These are phyloP conservation scores for Nannospalax galili DNA, from an alignment of 2,113 vertebrate species.

Conservation along the genomic window DNA sequence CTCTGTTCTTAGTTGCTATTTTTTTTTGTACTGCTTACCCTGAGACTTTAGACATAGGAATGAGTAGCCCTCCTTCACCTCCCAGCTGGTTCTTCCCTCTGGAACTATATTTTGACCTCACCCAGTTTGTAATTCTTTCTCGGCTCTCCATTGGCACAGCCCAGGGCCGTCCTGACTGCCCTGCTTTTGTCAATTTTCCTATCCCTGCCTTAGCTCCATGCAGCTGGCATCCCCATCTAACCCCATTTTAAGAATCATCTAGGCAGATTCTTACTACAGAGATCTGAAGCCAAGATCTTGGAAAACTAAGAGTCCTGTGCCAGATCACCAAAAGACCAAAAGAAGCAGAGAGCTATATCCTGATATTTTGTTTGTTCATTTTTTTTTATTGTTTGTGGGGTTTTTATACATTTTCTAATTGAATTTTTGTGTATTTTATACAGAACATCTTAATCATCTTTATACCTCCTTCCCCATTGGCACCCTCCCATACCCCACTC, in stretches of 20 bases:
- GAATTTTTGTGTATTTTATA: too few relatives aligned
- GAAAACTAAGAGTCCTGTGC: not conserved
- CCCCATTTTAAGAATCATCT: not conserved
- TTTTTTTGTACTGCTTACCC: not conserved
- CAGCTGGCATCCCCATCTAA: not conserved
- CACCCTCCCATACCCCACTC: too few relatives aligned
- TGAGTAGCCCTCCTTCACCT: not conserved
- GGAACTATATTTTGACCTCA: not conserved
- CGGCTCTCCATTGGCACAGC: not conserved
- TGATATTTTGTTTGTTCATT: too few relatives aligned
- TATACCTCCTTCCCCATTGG: too few relatives aligned
- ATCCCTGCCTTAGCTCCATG: not conserved
- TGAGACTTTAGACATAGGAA: not conserved
- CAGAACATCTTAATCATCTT: too few relatives aligned
- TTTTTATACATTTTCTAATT: too few relatives aligned
- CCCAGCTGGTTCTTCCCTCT: not conserved
- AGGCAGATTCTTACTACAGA: not conserved
- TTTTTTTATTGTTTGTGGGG: too few relatives aligned
- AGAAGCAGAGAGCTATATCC: not conserved
- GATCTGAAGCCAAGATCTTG: not conserved
- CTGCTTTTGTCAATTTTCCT: too few relatives aligned
- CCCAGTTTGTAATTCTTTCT: not conserved
- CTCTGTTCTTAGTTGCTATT: not conserved
- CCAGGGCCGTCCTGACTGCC: not conserved
- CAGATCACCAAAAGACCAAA: not conserved